phyloP scores from a whole-genome alignment of 2,797 vertebrate species.

The Argentina silus region DNA sequence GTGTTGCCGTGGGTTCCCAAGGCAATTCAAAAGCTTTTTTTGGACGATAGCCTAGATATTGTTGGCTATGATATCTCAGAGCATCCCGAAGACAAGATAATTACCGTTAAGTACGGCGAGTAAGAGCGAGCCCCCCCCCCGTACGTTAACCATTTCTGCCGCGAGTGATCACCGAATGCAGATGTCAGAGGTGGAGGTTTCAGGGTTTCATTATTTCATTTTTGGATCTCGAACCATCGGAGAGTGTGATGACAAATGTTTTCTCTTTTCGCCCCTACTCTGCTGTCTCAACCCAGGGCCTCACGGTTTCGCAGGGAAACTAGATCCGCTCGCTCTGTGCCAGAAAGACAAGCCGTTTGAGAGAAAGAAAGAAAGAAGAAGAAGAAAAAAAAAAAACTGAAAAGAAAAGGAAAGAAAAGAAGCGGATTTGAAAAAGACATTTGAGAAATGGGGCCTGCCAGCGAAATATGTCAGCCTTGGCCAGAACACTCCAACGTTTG shows the following conservation, averaged over 20 bases:
- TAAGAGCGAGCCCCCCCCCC: not conserved
- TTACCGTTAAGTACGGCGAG: slow-evolving; percentile 44
- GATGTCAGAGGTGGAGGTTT: slow-evolving; percentile 35
- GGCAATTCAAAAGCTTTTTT: slow-evolving; percentile 42
- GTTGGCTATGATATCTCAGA: slow-evolving; percentile 44
- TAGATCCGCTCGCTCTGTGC: slow-evolving; percentile 42
- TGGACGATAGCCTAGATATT: slow-evolving; percentile 54
- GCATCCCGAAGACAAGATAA: slow-evolving; percentile 59
- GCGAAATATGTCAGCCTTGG: slow-evolving; percentile 17
- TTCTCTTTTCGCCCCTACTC: slow-evolving; percentile 37
- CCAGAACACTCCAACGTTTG: slow-evolving; percentile 10
- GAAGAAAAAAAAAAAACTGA: slow-evolving; percentile 38
- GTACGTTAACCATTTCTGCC: slow-evolving; percentile 42
- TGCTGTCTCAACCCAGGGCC: slow-evolving; percentile 37
- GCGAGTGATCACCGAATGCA: slow-evolving; percentile 11
- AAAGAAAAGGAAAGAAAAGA: slow-evolving; percentile 30
- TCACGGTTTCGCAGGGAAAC: slow-evolving; percentile 47
- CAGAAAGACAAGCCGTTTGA: slow-evolving; percentile 49
- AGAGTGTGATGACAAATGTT: slow-evolving; percentile 53
- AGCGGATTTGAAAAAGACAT: slow-evolving; percentile 37
- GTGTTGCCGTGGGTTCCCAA: slow-evolving; percentile 26
- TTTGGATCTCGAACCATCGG: slow-evolving; percentile 18
- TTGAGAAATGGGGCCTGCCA: slow-evolving; percentile 51
- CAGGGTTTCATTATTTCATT: slow-evolving; percentile 34
- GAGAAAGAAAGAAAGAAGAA: slow-evolving; percentile 9